A percentile compares a stretch with the other conserved stretches of the same genome.
phyloP scores from a whole-genome alignment of 2,888 invertebrate species.

The Helleia helle region DNA sequence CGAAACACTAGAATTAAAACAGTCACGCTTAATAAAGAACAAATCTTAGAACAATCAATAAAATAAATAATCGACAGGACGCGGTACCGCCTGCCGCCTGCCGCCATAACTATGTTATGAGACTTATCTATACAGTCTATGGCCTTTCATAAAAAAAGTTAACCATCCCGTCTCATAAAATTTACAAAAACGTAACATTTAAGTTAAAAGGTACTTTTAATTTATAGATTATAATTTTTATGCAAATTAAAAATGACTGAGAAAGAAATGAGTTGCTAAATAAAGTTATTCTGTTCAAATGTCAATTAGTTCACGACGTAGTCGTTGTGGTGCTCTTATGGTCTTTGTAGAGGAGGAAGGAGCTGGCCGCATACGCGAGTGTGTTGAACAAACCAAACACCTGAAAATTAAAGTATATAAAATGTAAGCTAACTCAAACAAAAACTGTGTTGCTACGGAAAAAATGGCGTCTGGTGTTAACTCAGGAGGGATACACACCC shows the following conservation, averaged over 20 bases:
- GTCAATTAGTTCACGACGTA: conserved; percentile 19
- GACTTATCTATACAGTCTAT: conserved; percentile 18
- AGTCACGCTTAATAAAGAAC: conserved; percentile 18
- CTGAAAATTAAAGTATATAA: conserved; percentile 52
- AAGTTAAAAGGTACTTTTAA: not conserved
- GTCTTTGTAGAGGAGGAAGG: conserved; percentile 83
- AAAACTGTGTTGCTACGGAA: not conserved
- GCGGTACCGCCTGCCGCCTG: no score
- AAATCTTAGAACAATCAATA: conserved; percentile 17
- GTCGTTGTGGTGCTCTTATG: conserved; percentile 68
- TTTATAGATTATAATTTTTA: not conserved
- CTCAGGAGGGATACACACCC: no score
- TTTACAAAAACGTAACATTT: conserved; percentile 12
- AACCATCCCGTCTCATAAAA: conserved; percentile 8
- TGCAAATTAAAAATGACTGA: conserved; percentile 9
- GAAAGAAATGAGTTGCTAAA: conserved; percentile 17
- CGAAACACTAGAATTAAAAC: conserved; percentile 15
- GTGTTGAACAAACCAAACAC: conserved; percentile 89
- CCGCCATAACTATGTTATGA: not conserved
- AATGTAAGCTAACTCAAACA: no score
- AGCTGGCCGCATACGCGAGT: conserved; percentile 82
- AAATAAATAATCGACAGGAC: conserved; percentile 16
- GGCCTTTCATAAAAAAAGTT: conserved; percentile 12
- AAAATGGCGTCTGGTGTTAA: not conserved
- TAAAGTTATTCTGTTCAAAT: conserved; percentile 26